Evolutionary conservation across 2,113 vertebrate genomes (phyloP), one percentile per base, ranked within the genome.

Genomic region (Murina feae): DNA sequence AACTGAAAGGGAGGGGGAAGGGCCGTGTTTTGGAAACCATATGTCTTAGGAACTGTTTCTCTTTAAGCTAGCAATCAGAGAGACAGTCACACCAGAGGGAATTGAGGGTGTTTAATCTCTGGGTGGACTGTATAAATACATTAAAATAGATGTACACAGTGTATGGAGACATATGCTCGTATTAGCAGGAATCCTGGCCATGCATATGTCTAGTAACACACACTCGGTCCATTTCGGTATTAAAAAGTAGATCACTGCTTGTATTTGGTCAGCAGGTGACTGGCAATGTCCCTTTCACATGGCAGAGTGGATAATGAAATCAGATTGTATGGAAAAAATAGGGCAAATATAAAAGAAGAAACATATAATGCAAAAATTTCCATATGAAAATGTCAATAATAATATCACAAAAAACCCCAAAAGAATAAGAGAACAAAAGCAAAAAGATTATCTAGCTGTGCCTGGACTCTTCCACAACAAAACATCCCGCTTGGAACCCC

Each of bases 331-430:
- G 65, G 79, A 87, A 90, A 85, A 96, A 96, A 96, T 93, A 92
- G 97, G 83, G 75, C 88, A 98, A 95, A 93, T 97, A 93, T 95
- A 97, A 97, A 98, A 97, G 91, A 97, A 89, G 66, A 96, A 80
- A 0, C 35, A 79, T 92, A 96, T 32, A 96, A 96, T 97, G 60
- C 93, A 80, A 97, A 94, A 98, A 98, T 98, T 98, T 97, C 94
- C 97, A 97, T 98, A 98, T 92, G 97, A 98, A 98, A 98, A 97
- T 98, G 97, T 96, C 92, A 98, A 97, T 97, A 98, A 97, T 97
- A 97, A 83, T 97, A 97, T 97, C 95, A 97, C 83, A 96, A 90
- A 90, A 97, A 97, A 75, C 81, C 60, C 81, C 95, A 25, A 89
- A 96, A 97, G 90, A 69, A 96, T 93, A 94, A 71, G 81, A 96